phyloP scores from a whole-genome alignment of 1,140 invertebrate species.

The Calliopsis andreniformis region DNA sequence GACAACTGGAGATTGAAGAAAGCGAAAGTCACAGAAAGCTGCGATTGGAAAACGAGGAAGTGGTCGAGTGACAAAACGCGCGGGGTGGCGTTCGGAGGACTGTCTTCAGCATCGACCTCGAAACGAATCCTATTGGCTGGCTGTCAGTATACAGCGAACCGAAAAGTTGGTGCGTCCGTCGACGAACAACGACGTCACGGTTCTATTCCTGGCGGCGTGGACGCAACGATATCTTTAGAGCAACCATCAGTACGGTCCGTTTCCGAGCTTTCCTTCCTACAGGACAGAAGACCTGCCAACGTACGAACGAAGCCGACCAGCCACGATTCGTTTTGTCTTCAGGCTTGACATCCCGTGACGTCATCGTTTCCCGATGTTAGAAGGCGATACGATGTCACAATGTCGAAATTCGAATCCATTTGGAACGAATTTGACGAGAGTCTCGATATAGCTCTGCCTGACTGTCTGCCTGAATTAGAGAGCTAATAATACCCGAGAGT shows the following conservation, averaged over 20 bases:
- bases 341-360: background rate
- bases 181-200: conserved; percentile 70
- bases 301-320: conserved; percentile 30
- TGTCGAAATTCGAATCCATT: background rate
- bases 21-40: background rate
- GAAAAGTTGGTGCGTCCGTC: conserved; percentile 49
- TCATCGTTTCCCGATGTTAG: conserved; percentile 1
- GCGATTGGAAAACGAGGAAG: conserved; percentile 1
- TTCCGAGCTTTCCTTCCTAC: conserved; percentile 60
- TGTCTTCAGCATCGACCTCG: conserved; percentile 39
- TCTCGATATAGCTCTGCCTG: too few relatives aligned
- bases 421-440: too few relatives aligned
- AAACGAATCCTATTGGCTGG: conserved; percentile 38
- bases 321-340: conserved; percentile 35
- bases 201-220: conserved; percentile 75
- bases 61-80: conserved; percentile 2
- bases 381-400: too few relatives aligned
- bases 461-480: too few relatives aligned
- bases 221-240: conserved; percentile 79
- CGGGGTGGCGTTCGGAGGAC: conserved; percentile 1
- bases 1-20: too few relatives aligned
- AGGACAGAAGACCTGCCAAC: conserved; percentile 37
- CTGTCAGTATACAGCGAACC: conserved; percentile 30
- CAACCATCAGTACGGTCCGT: conserved; percentile 62
- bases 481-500: too few relatives aligned